Evolutionary conservation across 1,140 invertebrate genomes (phyloP), one percentile per base, ranked within the genome.

Genomic region (Drosophila tani): DNA sequence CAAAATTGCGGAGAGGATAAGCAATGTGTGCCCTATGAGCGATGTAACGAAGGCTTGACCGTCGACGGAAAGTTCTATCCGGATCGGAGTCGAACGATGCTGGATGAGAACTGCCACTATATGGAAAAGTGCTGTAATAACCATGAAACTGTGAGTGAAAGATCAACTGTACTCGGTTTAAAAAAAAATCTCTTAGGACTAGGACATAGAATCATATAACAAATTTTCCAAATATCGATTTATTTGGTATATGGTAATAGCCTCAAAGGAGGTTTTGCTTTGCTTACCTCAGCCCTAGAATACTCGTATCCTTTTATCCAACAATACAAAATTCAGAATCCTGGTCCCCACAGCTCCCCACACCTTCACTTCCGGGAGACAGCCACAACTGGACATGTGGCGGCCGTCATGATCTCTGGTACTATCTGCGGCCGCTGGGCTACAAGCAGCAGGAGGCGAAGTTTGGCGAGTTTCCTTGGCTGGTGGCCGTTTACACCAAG

Each of bases 391-490:
- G 56, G 8, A 35, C 56, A 5, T 87, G 84, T n/a, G 84, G 84
- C 3, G 51, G 38, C 0, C 80, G 84, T 0, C 49, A 69, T 11
- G 77, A 83, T 51, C 64, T 70, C 1, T 83, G 77, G 77, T 68
- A 81, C 14, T 77, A 86, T 8, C 63, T 86, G 3, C 67, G 79
- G 8, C 83, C 79, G 0, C 38, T 65, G 47, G 76, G 83, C 6
- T 76, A 79, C 53, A 81, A 83, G n/a, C 47, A 75, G 43, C 62
- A 75, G 38, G 80, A 81, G 58, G 46, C 76, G 3, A 75, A 78
- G n/a, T 87, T 87, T 35, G 84, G 40, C 0, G 84, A 87, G 47
- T 87, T 87, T 65, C 84, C 84, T 7, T 88, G 84, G 84, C 32
- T 88, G 8, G 66, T 80, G 41, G 84, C 73, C 11, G 68, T 87